These are phyloP conservation scores for Teinopalpus imperialis DNA, from an alignment of 2,888 invertebrate species.

Conservation along the genomic window DNA sequence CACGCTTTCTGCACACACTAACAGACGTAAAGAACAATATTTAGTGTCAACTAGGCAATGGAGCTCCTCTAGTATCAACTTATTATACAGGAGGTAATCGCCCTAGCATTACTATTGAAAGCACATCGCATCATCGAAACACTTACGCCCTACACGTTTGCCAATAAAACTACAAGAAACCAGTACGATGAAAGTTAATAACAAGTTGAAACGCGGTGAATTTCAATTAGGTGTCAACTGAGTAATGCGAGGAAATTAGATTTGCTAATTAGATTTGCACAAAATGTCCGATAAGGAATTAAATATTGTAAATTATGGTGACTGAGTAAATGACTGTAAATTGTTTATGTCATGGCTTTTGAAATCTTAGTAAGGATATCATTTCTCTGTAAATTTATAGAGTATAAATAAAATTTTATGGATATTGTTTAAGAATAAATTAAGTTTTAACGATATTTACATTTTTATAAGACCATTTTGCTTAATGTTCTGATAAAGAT, in stretches of 20 bases:
- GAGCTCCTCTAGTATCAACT: conserved; percentile 31
- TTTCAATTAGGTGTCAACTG: conserved; percentile 14
- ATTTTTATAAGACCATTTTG: neutral
- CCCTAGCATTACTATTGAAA: conserved; percentile 18
- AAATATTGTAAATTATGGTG: conserved; percentile 8
- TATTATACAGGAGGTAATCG: conserved; percentile 34
- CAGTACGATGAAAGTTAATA: conserved; percentile 15
- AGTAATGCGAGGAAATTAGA: conserved; percentile 5
- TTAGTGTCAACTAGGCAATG: conserved; percentile 50
- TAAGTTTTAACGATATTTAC: neutral
- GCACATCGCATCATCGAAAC: conserved; percentile 25
- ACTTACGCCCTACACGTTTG: conserved; percentile 27
- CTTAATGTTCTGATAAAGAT: neutral
- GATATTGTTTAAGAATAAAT: conserved; percentile 1
- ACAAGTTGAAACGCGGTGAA: conserved; percentile 3
- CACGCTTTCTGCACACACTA: conserved; percentile 79
- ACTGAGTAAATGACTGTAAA: conserved; percentile 2
- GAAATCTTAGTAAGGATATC: neutral
- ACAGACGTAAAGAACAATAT: conserved; percentile 62
- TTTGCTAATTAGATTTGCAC: conserved; percentile 20
- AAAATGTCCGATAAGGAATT: conserved; percentile 19
- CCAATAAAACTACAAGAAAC: conserved; percentile 17
- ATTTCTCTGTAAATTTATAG: conserved; percentile 11
- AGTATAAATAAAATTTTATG: conserved; percentile 12
- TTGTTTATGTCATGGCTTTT: neutral